Base-by-base conservation (phyloP, 23 tunicate species). In the Trididemnum miniatum region DNA sequence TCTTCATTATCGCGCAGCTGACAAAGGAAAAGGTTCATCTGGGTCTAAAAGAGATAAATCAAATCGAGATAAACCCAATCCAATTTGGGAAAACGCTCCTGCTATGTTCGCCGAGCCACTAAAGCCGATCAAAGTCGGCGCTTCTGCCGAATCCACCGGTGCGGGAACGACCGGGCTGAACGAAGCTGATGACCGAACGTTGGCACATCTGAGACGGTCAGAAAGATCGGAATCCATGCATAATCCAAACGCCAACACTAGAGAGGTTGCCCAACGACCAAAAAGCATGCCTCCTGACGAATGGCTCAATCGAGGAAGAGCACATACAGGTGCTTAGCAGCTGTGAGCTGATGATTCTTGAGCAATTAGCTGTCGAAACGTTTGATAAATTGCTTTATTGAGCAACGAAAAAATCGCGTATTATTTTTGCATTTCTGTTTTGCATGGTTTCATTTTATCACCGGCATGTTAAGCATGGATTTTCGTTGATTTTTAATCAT, bases 41-140 rank as follows among this genome's bases (percentile, higher is more conserved):
- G 30, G 59, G 7, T 28, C 38, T 3, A 73, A 73, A 39, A 57
- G 79, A 31, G 75, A 69, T 24, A 69, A 69, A 69, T 12, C 26
- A 25, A 62, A 26, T 62, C 67, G 67, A n/a, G 15, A 12, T 12
- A n/a, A n/a, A n/a, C n/a, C n/a, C n/a, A 44, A 9, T 44, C 9
- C 54, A 44, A 44, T 44, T 15, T 44, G 54, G 54, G 54, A 44
- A 22, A 31, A 67, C 38, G 20, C 38, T 12, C 75, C 37, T 12
- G 75, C 9, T 7, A 4, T 32, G 2, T 67, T 35, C 18, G 7
- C 76, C 34, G 40, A 36, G 15, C 35, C 39, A 7, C 31, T 82
- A 52, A 69, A 50, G 33, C 86, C 86, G n/a, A 71, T 59, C 67
- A 82, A 82, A 71, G 86, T 82, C 50, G 64, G 38, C 50, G 20